Evolutionary conservation across 2,113 vertebrate species (phyloP), one percentile per base, ranked within the genome.

Genomic region (Mohoua ochrocephala): DNA sequence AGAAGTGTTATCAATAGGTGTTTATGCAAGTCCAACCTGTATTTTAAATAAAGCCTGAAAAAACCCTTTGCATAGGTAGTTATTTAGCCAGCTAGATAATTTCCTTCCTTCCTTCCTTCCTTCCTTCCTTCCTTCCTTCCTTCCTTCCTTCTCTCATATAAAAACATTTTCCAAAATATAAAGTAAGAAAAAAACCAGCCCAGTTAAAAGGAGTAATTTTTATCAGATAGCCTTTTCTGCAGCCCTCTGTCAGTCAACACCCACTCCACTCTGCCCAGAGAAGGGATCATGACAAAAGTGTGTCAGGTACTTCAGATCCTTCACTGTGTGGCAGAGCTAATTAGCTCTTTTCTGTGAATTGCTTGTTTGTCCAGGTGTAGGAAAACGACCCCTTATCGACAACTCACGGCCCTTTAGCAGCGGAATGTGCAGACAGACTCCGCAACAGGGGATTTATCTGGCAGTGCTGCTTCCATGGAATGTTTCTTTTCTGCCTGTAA

Each of bases 371-470:
- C 52, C 80, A 94, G 69, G 53, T 71, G 63, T 79, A 91, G 84
- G 70, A 89, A 93, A 88, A 77, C 16, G 19, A 91, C 69, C 49
- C 14, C 47, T 94, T 96, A 92, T 94, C 73, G 0, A 47, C 52
- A 90, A 17, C 50, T 77, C 2, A 2, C 3, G 50, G 83, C 41
- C 41, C 70, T 92, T 89, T 77, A 95, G 63, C 61, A 83, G 37
- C 68, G 90, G 96, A 95, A 96, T 97, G 91, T 75, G 74, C 30
- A 87, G 85, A 37, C 12, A 1, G 42, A 44, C 64, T 78, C 53
- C 52, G 74, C 70, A 91, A 49, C 35, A 13, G 54, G 88, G 77
- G 60, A 91, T 96, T 97, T 93, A 80, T 95, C 92, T 94, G 91
- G 70, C 18, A 7, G 31, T 37, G 49, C 50, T 89, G 52, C 49